Evolutionary conservation across 2,797 vertebrate genomes (phyloP), one percentile per base, ranked within the genome.

Genomic region (Arrhamphus sclerolepis): DNA sequence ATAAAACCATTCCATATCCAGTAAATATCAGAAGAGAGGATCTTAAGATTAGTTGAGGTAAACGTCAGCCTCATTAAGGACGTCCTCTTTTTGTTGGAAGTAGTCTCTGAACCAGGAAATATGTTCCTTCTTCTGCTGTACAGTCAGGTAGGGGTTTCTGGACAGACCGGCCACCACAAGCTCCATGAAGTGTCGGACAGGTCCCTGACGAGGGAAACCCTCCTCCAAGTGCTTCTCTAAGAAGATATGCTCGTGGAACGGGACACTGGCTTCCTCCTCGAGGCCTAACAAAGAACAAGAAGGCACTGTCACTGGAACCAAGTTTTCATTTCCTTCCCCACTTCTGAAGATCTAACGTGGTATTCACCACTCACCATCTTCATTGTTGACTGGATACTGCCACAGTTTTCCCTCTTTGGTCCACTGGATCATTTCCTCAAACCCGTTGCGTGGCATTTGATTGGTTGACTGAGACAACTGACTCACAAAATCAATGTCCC

Each of bases 391-490:
- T n/a, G 98, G 98, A 68, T 93, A 99, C 40, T 92, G 89, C 97
- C 97, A 98, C 53, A 98, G 73, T 72, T 93, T 97, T 13, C 96
- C 96, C 13, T 98, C 94, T 82, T 92, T 94, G 11, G 96, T 98
- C 97, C 96, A 99, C 80, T 95, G 91, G 62, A 98, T 96, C 95
- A 98, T 95, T 84, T 99, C 95, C 68, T 99, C 96, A 78, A 99
- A 92, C 19, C 92, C 93, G 0, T 98, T 98, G 6, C 88, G 90
- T 17, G 93, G 93, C 38, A 62, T 73, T 41, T 92, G 92, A 21
- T 93, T 87, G 46, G 69, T 75, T 4, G 80, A 18, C 38, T 66
- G 48, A 5, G 90, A 90, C 54, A 99, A 64, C 40, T 92, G 70
- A 67, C 92, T 89, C 0, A 93, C 95, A 77, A 96, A 91, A 46